phyloP scores from a whole-genome alignment of 2,797 vertebrate genomes.

The Numenius phaeopus region DNA sequence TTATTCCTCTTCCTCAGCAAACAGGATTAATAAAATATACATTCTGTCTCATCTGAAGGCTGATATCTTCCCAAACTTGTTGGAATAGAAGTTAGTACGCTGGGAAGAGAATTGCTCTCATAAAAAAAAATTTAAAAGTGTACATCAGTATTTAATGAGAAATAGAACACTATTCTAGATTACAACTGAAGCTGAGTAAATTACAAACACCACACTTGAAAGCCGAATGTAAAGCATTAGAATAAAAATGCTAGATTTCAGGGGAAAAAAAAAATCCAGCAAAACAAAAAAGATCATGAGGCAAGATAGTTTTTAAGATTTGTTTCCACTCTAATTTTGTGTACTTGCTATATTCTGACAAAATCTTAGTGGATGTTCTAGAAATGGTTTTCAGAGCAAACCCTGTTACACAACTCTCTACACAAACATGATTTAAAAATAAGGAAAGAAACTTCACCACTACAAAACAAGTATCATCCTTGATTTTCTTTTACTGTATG shows the following conservation, averaged over 20 bases:
- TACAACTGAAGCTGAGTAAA: background rate
- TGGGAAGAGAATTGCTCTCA: background rate
- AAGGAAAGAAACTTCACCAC: background rate
- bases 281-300: background rate
- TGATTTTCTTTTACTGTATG: background rate
- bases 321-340: background rate
- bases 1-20: background rate
- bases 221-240: background rate
- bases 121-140: background rate
- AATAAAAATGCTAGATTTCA: background rate
- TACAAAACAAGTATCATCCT: background rate
- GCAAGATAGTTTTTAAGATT: background rate
- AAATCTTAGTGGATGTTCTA: background rate
- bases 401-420: background rate
- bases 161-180: background rate
- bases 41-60: background rate
- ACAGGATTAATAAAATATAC: background rate
- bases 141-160: background rate
- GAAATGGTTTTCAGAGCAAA: background rate
- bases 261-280: background rate
- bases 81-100: background rate
- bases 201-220: background rate
- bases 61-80: background rate
- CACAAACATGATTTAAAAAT: background rate
- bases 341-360: background rate